These are phyloP conservation scores for Heliothis subflexa DNA, from an alignment of 1,140 invertebrate genomes.

Conservation along the genomic window DNA sequence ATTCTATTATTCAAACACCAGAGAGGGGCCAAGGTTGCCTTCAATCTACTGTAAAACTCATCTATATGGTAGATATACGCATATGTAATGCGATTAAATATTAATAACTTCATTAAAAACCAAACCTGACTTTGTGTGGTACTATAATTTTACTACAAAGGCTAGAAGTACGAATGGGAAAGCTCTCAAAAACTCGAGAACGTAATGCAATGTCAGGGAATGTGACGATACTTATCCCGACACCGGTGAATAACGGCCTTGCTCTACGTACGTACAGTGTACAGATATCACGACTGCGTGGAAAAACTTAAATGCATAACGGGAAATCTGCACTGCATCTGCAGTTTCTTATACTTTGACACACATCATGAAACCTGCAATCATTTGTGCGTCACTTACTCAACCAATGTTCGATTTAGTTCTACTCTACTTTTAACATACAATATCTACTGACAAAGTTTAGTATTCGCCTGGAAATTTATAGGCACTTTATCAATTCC, in stretches of 20 bases:
- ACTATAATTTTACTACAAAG: constrained; percentile 31
- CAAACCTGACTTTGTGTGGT: constrained; percentile 16
- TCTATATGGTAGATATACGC: constrained; percentile 8
- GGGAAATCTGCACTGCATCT: constrained; percentile 63
- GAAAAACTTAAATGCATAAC: constrained; percentile 72
- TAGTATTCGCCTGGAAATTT: neutral
- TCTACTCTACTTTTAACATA: constrained; percentile 40
- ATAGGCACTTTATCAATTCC: constrained; percentile 17
- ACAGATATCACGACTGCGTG: constrained; percentile 63
- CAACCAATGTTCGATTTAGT: constrained; percentile 44
- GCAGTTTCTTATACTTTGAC: constrained; percentile 55
- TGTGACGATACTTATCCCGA: constrained; percentile 65
- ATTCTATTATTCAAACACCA: constrained; percentile 43
- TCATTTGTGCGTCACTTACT: constrained; percentile 9
- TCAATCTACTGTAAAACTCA: constrained; percentile 8
- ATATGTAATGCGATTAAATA: neutral
- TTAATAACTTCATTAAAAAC: neutral
- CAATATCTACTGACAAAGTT: constrained; percentile 5
- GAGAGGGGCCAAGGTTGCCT: constrained; percentile 47
- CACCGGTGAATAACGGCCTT: constrained; percentile 72
- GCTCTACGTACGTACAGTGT: constrained; percentile 1
- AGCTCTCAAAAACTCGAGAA: constrained; percentile 58
- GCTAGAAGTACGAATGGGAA: constrained; percentile 52
- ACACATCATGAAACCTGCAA: constrained; percentile 35
- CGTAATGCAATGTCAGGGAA: constrained; percentile 57